Evolutionary conservation across 2,797 vertebrate genomes (phyloP).

Genomic region (Cryptoblepharus egeriae): DNA sequence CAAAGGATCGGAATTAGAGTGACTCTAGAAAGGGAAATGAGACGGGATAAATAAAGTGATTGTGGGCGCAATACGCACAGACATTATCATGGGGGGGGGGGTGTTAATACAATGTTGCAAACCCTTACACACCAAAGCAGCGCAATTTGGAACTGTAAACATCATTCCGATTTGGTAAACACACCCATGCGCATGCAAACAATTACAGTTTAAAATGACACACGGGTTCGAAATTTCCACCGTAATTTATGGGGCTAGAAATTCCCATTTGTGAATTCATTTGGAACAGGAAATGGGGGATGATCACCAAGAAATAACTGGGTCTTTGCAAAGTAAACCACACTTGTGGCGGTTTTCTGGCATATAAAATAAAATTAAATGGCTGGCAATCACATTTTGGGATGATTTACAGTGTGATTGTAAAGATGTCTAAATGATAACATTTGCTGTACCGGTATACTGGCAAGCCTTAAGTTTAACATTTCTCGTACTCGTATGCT

Average conservation of each 20-base stretch:
- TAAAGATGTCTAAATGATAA: neutral
- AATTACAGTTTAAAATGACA: constrained; percentile 9
- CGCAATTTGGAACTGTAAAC: constrained; percentile 32
- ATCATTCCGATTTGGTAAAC: constrained; percentile 22
- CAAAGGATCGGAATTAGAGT: constrained; percentile 20
- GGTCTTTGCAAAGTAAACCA: neutral
- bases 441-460: neutral
- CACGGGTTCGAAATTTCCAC: constrained; percentile 17
- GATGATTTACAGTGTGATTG: neutral
- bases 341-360: neutral
- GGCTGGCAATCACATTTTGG: neutral
- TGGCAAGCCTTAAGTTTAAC: too few relatives aligned
- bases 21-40: constrained; percentile 3
- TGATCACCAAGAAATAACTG: neutral
- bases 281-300: neutral
- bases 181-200: constrained; percentile 21
- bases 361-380: constrained; percentile 1
- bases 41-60: constrained; percentile 1
- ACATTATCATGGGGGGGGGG: constrained; percentile 29
- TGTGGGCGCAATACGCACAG: neutral
- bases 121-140: constrained; percentile 25
- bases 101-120: constrained; percentile 2
- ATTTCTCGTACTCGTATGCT: too few relatives aligned
- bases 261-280: constrained; percentile 9
- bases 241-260: constrained; percentile 3